Conservation (phyloP, 2,888 invertebrate species). For the Dicyrtomina minuta region DNA sequence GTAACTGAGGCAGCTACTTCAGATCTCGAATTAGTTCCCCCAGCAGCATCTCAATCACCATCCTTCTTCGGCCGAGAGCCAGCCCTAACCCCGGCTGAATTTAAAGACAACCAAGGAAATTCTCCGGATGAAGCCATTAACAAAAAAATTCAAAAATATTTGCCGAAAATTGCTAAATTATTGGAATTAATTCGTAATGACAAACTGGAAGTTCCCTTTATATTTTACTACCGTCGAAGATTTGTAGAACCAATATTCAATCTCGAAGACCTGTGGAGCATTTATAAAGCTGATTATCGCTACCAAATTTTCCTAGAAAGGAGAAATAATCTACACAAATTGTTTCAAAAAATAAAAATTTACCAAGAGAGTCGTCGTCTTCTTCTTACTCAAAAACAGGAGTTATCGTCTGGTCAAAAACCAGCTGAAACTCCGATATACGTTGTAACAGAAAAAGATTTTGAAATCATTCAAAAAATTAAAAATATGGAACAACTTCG, state of each 20-base stretch:
- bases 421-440: too few relatives aligned
- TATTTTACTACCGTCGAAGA: slow-evolving; percentile 97
- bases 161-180: slow-evolving; percentile 90
- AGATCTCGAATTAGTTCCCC: slow-evolving; percentile 28
- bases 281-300: slow-evolving; percentile 91
- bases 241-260: slow-evolving; percentile 91
- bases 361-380: slow-evolving; percentile 77
- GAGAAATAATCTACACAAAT: slow-evolving; percentile 74
- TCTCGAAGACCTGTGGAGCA: slow-evolving; percentile 95
- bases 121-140: slow-evolving; percentile 39
- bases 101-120: slow-evolving; percentile 29
- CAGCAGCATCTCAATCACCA: slow-evolving; percentile 1
- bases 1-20: slow-evolving; percentile 18
- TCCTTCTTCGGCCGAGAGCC: slow-evolving; percentile 28
- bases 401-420: slow-evolving; percentile 80
- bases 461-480: slow-evolving; percentile 69
- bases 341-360: slow-evolving; percentile 89
- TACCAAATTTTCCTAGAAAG: slow-evolving; percentile 87
- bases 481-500: slow-evolving; percentile 87
- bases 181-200: slow-evolving; percentile 95
- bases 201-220: slow-evolving; percentile 95
- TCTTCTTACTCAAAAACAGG: slow-evolving; percentile 78
- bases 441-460: slow-evolving; percentile 80
- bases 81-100: not conserved
- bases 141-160: slow-evolving; percentile 60